These are phyloP conservation scores for Ramazzottius varieornatus DNA, from an alignment of 2,888 invertebrate genomes.

Conservation along the genomic window DNA sequence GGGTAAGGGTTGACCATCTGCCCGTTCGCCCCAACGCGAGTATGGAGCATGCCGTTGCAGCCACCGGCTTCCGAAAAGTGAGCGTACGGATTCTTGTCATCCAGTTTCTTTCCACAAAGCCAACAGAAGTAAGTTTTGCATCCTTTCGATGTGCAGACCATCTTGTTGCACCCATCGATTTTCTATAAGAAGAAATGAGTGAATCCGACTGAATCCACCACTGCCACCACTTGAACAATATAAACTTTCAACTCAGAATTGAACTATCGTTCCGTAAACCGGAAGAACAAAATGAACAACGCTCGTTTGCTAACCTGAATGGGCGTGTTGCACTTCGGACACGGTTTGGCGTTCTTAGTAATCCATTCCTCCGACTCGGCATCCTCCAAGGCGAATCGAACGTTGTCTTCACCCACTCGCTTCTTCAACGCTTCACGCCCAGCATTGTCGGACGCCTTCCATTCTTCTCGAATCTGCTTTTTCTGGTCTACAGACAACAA, in stretches of 20 bases:
- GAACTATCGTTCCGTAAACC: no score
- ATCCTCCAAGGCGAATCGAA: not conserved
- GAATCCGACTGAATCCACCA: no score
- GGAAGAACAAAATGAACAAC: no score
- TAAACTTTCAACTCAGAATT: no score
- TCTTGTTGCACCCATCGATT: not conserved
- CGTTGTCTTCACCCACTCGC: not conserved
- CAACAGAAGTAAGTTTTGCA: not conserved
- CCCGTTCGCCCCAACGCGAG: no score
- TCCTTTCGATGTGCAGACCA: not conserved
- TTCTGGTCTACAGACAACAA: not conserved
- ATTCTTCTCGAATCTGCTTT: conserved; percentile 2
- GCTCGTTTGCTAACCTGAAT: no score
- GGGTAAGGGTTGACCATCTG: no score
- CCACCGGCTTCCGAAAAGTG: not conserved
- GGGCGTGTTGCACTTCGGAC: not conserved
- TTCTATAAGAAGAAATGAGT: not conserved
- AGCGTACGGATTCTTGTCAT: not conserved
- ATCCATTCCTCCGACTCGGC: conserved; percentile 2
- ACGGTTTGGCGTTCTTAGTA: not conserved
- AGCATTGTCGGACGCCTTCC: not conserved
- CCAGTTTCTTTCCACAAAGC: not conserved
- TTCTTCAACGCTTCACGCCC: not conserved
- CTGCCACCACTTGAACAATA: no score
- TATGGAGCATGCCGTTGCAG: no score